Evolutionary conservation across 1,140 invertebrate genomes (phyloP).

Genomic region (Phocides pigmalion): DNA sequence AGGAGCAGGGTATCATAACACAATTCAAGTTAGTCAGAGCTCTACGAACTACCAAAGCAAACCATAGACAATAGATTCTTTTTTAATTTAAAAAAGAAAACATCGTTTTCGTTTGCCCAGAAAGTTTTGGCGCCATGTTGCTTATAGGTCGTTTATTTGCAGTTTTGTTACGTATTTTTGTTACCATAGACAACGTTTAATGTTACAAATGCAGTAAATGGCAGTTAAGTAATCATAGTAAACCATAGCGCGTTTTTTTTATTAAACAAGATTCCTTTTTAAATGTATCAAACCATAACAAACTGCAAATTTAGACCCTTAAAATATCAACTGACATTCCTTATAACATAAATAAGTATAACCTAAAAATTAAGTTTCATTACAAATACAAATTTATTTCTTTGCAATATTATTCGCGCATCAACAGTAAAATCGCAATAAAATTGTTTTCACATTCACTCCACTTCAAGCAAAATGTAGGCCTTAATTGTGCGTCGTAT

Average conservation of each 20-base stretch:
- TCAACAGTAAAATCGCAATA: slow-evolving; percentile 24
- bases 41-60: slow-evolving; percentile 38
- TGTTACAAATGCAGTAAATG: background rate
- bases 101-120: slow-evolving; percentile 45
- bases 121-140: slow-evolving; percentile 27
- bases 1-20: slow-evolving; percentile 81
- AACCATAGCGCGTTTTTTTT: background rate
- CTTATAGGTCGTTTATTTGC: slow-evolving; percentile 21
- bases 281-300: background rate
- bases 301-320: slow-evolving; percentile 40
- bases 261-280: background rate
- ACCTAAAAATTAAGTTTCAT: slow-evolving; percentile 46
- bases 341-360: slow-evolving; percentile 70
- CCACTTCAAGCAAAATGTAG: slow-evolving; percentile 27
- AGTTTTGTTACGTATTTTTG: slow-evolving; percentile 3
- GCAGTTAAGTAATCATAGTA: background rate
- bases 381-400: slow-evolving; percentile 24
- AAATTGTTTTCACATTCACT: slow-evolving; percentile 27
- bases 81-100: slow-evolving; percentile 19
- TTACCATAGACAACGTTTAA: background rate
- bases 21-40: slow-evolving; percentile 65
- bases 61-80: slow-evolving; percentile 35
- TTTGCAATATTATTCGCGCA: slow-evolving; percentile 16
- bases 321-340: slow-evolving; percentile 66
- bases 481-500: slow-evolving; percentile 32